These are phyloP conservation scores for Xestia c-nigrum DNA, from an alignment of 2,888 invertebrate genomes.

Conservation along the genomic window DNA sequence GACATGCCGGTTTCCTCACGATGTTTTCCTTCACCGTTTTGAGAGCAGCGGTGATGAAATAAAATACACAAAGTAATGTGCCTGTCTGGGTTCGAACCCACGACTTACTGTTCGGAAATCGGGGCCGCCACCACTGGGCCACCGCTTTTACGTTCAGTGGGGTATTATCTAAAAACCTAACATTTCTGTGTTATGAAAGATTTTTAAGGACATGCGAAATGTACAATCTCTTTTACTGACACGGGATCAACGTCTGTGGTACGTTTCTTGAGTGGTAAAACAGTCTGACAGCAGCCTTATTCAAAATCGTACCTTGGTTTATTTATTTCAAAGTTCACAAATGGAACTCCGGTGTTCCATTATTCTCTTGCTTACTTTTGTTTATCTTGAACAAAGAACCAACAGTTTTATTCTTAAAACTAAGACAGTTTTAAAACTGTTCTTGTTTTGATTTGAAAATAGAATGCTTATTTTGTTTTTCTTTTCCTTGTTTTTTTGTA, in stretches of 20 bases:
- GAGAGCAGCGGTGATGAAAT: too few relatives aligned
- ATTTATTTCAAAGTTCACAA: conserved; percentile 22
- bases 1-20: too few relatives aligned
- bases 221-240: background rate
- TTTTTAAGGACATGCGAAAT: background rate
- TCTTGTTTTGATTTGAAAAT: conserved; percentile 25
- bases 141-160: background rate
- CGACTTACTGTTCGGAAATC: too few relatives aligned
- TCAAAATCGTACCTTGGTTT: conserved; percentile 35
- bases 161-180: background rate
- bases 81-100: too few relatives aligned
- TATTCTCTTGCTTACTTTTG: conserved; percentile 27
- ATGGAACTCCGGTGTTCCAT: conserved; percentile 31
- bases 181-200: background rate
- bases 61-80: too few relatives aligned
- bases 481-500: conserved; percentile 21
- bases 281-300: conserved; percentile 1
- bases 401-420: conserved; percentile 42
- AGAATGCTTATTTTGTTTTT: conserved; percentile 10
- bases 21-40: too few relatives aligned
- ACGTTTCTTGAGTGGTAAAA: background rate
- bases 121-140: too few relatives aligned
- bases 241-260: background rate
- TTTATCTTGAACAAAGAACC: conserved; percentile 43
- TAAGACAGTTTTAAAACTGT: background rate